Evolutionary conservation across 2,888 invertebrate genomes (phyloP), one percentile per base, ranked within the genome.

Genomic region (Ormia ochracea): DNA sequence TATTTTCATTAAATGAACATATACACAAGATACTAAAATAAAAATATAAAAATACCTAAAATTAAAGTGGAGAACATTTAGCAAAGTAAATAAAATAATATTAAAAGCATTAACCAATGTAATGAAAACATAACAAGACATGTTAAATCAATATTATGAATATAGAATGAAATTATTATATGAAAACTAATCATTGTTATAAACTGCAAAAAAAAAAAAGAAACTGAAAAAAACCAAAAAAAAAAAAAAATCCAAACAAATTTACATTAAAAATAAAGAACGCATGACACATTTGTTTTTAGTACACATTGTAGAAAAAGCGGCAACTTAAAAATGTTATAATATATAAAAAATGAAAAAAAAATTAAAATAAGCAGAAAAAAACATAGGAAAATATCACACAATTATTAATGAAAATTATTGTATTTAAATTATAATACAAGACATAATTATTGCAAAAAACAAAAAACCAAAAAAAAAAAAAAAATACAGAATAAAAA

Each of bases 241-340:
- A 19, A n/a, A 52, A 33, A 33, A 36, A n/a, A n/a, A n/a, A n/a
- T n/a, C n/a, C n/a, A 50, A 59, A 31, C 3, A 63, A 54, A 45
- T 36, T 48, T 38, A 61, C 14, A 70, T 50, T 28, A 31, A 50
- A 38, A 28, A 61, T 7, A 54, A 58, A 45, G 75, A 56, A 63
- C n/a, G 80, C 80, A 80, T 80, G 76, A 80, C 80, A 80, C 80
- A 80, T 76, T 80, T 80, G 80, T 80, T 80, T 80, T 80, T 80
- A 80, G 80, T 80, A 80, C 80, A 80, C 80, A 80, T 76, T 80
- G 80, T 80, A 80, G 80, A 73, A 74, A 78, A 76, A 80, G 80
- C 76, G 80, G 80, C 80, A 80, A 76, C 76, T 80, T 80, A 80
- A 80, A 78, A 73, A 80, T 76, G 80, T 80, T 80, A 76, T 70